Percentiles rank a stretch among this genome's conserved stretches.
Evolutionary conservation across 2,888 invertebrate species (phyloP).

Genomic region (Digitonthophagus gazella): DNA sequence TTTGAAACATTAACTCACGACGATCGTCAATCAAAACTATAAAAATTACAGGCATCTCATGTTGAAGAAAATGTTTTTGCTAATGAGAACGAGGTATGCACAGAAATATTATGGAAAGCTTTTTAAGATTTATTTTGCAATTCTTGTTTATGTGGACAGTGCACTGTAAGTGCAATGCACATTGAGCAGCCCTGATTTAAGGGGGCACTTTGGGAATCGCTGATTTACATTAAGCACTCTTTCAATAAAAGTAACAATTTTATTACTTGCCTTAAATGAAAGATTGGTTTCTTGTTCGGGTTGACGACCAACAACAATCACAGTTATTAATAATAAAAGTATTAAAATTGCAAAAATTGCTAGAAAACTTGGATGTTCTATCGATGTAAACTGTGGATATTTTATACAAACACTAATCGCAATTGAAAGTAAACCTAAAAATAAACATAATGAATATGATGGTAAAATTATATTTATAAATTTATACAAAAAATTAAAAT

Average conservation of each 20-base stretch:
- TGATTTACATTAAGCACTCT: background rate
- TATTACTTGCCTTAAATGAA: slow-evolving; percentile 65
- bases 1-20: too few species aligned
- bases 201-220: background rate
- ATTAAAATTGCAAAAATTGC: slow-evolving; percentile 38
- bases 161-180: too few species aligned
- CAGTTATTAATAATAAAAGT: slow-evolving; percentile 50
- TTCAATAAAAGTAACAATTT: background rate
- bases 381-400: slow-evolving; percentile 44
- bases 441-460: slow-evolving; percentile 3
- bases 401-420: slow-evolving; percentile 54
- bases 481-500: slow-evolving; percentile 26
- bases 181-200: too few species aligned
- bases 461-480: slow-evolving; percentile 26
- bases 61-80: too few species aligned
- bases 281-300: slow-evolving; percentile 63
- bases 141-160: too few species aligned
- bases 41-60: too few species aligned
- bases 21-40: too few species aligned
- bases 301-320: slow-evolving; percentile 67
- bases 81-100: too few species aligned
- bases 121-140: too few species aligned
- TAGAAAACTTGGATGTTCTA: slow-evolving; percentile 45
- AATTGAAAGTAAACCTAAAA: slow-evolving; percentile 58
- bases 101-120: too few species aligned